These are phyloP conservation scores for Heteractis magnifica DNA, from an alignment of 92 coral and sea anemone genomes.

Conservation along the genomic window DNA sequence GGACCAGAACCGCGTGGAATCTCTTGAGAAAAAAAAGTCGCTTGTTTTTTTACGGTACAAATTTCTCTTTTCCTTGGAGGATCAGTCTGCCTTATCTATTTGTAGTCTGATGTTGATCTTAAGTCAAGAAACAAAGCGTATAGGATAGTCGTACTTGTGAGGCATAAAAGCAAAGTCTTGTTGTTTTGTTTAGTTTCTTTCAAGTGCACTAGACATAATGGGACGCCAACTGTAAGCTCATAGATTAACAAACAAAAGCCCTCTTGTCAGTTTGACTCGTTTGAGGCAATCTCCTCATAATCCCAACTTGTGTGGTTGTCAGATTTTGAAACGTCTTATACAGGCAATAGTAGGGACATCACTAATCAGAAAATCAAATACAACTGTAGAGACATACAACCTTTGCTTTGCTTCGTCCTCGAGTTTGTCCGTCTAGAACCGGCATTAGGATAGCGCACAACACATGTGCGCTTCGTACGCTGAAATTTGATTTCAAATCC, in stretches of 20 bases:
- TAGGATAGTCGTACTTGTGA: slow-evolving; percentile 8
- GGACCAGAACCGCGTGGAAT: not conserved
- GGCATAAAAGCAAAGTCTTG: not conserved
- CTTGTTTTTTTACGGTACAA: not conserved
- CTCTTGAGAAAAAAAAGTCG: not conserved
- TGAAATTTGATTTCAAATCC: too few species aligned
- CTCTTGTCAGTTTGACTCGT: not conserved
- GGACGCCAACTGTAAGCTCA: slow-evolving; percentile 25
- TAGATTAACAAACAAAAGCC: slow-evolving; percentile 34
- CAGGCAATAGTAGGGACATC: too few species aligned
- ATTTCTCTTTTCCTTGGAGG: not conserved
- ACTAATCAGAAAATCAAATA: too few species aligned
- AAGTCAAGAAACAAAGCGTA: slow-evolving; percentile 10
- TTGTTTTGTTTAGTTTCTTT: slow-evolving; percentile 39
- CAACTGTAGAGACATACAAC: too few species aligned
- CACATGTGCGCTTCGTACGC: too few species aligned
- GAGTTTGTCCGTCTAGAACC: too few species aligned
- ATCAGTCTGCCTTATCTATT: not conserved
- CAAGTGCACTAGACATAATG: slow-evolving; percentile 22
- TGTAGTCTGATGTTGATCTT: not conserved
- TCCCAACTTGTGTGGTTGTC: not conserved
- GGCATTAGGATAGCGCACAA: too few species aligned
- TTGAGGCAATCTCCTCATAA: slow-evolving; percentile 12
- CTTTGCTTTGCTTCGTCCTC: too few species aligned
- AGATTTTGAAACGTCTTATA: not conserved